A percentile compares a stretch with the other conserved stretches of the same genome.
These are phyloP conservation scores for Campylorhamphus procurvoides DNA, from an alignment of 2,113 vertebrate species.

Conservation along the genomic window DNA sequence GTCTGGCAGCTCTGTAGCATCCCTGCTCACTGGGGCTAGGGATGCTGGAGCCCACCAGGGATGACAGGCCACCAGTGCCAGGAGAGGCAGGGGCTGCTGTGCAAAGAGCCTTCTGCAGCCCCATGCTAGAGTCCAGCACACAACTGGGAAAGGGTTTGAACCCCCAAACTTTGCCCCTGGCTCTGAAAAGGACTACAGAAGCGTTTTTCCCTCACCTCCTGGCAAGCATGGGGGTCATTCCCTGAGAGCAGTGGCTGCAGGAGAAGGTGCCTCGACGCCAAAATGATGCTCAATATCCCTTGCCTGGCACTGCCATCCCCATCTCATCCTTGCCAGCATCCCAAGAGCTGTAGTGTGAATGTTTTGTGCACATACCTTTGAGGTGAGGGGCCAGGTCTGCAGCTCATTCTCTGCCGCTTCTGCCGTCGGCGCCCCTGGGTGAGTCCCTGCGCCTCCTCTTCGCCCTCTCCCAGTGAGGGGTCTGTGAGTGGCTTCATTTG, in stretches of 20 bases:
- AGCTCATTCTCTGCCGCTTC: background rate
- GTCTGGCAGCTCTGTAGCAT: background rate
- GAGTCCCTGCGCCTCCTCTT: background rate
- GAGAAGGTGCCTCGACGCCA: fast-evolving
- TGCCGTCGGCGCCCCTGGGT: background rate
- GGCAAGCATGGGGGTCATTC: background rate
- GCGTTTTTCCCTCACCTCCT: background rate
- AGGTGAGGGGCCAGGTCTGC: background rate
- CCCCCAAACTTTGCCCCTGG: background rate
- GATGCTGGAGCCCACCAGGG: background rate
- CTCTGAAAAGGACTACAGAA: background rate
- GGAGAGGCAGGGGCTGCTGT: background rate
- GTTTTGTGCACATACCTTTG: background rate
- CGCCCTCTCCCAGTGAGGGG: background rate
- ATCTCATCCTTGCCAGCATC: background rate
- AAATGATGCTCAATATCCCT: background rate
- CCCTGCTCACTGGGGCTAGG: background rate
- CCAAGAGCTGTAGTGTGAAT: fast-evolving
- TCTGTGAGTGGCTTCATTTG: background rate
- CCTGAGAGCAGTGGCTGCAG: background rate
- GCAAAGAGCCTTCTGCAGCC: background rate
- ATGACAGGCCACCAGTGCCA: fast-evolving
- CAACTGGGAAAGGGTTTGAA: background rate
- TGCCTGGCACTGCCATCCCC: background rate
- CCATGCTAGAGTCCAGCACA: background rate